phyloP scores from a whole-genome alignment of 2,797 vertebrate species.

The Squalus acanthias region DNA sequence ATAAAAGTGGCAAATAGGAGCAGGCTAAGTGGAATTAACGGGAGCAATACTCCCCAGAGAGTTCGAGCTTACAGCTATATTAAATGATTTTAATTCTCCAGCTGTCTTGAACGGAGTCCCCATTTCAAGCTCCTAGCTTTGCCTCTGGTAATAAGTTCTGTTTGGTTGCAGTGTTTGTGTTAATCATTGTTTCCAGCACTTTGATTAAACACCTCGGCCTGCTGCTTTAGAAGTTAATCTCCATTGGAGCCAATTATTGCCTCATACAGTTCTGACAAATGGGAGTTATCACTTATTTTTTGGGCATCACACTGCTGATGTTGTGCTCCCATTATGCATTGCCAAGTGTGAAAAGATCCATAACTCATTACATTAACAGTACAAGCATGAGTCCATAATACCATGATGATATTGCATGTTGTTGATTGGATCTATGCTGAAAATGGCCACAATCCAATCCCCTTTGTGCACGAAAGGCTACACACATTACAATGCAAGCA shows the following conservation, averaged over 20 bases:
- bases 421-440: neutral
- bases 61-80: neutral
- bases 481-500: too few species aligned
- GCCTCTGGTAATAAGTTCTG: neutral
- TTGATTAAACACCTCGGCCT: neutral
- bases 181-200: neutral
- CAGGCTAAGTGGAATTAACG: neutral
- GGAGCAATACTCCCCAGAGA: neutral
- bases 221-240: neutral
- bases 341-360: neutral
- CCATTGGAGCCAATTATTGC: slow-evolving; percentile 9
- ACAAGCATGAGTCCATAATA: neutral
- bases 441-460: too few species aligned
- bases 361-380: neutral
- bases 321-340: neutral
- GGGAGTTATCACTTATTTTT: neutral
- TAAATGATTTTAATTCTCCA: neutral
- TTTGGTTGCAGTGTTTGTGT: neutral
- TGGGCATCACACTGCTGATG: neutral
- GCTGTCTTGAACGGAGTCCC: neutral
- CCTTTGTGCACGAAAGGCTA: too few species aligned
- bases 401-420: neutral
- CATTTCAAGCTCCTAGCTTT: neutral
- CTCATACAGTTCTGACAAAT: neutral
- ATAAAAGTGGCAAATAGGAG: neutral